Evolutionary conservation across 2,113 vertebrate species (phyloP).

Genomic region (Hemichromis elongatus): DNA sequence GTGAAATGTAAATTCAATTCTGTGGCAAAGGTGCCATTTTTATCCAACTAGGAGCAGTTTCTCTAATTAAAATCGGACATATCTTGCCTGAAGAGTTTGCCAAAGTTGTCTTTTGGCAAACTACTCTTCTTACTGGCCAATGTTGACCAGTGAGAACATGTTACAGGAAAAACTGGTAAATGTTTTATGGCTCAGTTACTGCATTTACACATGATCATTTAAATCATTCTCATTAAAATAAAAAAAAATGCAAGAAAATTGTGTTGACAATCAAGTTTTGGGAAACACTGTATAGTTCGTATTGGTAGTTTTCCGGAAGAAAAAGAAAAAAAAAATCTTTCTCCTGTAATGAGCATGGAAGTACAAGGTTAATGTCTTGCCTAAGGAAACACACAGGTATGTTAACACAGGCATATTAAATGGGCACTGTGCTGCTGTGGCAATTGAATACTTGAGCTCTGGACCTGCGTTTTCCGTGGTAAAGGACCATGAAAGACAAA

Average conservation of each 20-base stretch:
- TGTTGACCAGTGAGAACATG: background rate
- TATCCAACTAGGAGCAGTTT: background rate
- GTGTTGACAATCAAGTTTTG: background rate
- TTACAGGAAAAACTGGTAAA: background rate
- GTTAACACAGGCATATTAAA: background rate
- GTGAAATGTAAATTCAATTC: background rate
- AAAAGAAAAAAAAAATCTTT: background rate
- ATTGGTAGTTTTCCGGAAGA: background rate
- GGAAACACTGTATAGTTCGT: background rate
- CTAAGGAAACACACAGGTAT: background rate
- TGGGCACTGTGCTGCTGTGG: background rate
- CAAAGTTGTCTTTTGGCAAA: background rate
- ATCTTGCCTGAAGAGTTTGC: background rate
- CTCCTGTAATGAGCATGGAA: background rate
- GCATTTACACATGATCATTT: background rate
- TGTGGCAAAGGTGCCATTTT: background rate
- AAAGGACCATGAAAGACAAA: background rate
- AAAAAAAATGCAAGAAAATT: background rate
- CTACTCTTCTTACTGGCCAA: background rate
- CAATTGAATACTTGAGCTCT: background rate
- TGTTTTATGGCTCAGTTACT: background rate
- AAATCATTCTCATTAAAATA: background rate
- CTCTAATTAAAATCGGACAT: constrained; percentile 1
- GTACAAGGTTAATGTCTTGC: background rate
- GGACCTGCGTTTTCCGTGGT: background rate